Evolutionary conservation across 2,888 invertebrate species (phyloP).

Genomic region (Sesia bembeciformis): DNA sequence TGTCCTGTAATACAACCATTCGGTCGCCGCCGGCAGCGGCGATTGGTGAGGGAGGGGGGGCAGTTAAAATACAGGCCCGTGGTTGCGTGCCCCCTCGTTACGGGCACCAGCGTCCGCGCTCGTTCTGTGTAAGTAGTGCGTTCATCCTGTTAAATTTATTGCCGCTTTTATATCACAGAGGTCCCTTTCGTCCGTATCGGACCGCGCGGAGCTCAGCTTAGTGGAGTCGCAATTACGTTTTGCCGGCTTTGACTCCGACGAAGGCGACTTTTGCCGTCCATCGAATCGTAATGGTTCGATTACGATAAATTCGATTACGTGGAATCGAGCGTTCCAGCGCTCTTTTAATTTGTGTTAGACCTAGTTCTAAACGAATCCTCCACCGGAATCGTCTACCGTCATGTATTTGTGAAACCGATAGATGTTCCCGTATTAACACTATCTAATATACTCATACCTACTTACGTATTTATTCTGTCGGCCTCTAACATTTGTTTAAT

Average conservation of each 20-base stretch:
- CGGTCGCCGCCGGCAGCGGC: too few relatives aligned
- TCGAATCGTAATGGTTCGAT: slow-evolving; percentile 73
- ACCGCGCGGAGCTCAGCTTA: slow-evolving; percentile 67
- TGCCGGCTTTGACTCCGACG: slow-evolving; percentile 67
- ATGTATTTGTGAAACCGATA: slow-evolving; percentile 5
- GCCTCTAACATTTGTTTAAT: too few relatives aligned
- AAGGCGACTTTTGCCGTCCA: slow-evolving; percentile 70
- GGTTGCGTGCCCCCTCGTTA: slow-evolving; percentile 60
- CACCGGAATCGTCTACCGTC: slow-evolving; percentile 12
- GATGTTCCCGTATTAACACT: too few relatives aligned
- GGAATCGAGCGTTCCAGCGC: slow-evolving; percentile 65
- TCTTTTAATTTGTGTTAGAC: slow-evolving; percentile 68
- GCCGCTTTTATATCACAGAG: slow-evolving; percentile 72
- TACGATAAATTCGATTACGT: too few relatives aligned
- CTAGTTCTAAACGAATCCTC: slow-evolving; percentile 56
- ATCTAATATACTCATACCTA: too few relatives aligned
- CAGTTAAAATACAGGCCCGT: slow-evolving; percentile 38
- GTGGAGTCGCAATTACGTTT: slow-evolving; percentile 73
- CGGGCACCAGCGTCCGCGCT: slow-evolving; percentile 53
- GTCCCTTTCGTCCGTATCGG: slow-evolving; percentile 70
- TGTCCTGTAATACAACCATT: too few relatives aligned
- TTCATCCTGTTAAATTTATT: slow-evolving; percentile 75
- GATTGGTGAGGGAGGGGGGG: slow-evolving; percentile 10
- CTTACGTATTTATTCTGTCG: too few relatives aligned
- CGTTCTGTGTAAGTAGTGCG: slow-evolving; percentile 70